These are phyloP conservation scores for Cotesia chilonis DNA, from an alignment of 1,140 invertebrate species.

Conservation along the genomic window DNA sequence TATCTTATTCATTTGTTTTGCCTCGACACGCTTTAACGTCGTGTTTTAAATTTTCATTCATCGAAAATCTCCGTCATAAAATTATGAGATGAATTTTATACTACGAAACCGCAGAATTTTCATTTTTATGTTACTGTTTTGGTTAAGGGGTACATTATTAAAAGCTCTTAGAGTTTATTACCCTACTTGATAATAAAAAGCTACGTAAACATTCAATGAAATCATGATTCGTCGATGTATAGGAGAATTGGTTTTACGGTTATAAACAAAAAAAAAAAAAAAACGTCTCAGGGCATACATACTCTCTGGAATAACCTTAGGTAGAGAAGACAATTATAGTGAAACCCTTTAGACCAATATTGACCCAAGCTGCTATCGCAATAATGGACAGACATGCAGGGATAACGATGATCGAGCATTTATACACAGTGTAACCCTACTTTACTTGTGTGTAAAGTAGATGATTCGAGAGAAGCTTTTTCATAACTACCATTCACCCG, in stretches of 20 bases:
- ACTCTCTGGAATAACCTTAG: slow-evolving; percentile 28
- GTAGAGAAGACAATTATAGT: slow-evolving; percentile 43
- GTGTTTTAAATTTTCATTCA: slow-evolving; percentile 18
- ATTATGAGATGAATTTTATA: slow-evolving; percentile 8
- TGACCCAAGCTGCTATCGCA: slow-evolving; percentile 42
- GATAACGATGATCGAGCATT: slow-evolving; percentile 35
- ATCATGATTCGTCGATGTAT: neutral
- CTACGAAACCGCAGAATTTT: neutral
- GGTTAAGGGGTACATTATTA: slow-evolving; percentile 25
- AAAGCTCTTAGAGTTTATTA: slow-evolving; percentile 3
- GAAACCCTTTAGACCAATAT: slow-evolving; percentile 46
- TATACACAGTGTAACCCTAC: slow-evolving; percentile 23
- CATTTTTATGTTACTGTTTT: neutral
- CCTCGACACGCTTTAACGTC: neutral
- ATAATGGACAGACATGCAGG: slow-evolving; percentile 39
- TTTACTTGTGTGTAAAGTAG: neutral
- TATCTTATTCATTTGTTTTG: slow-evolving; percentile 12
- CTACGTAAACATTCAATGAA: slow-evolving; percentile 21
- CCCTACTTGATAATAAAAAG: slow-evolving; percentile 19
- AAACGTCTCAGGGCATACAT: neutral
- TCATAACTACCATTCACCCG: slow-evolving; percentile 29
- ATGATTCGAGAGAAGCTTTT: slow-evolving; percentile 27
- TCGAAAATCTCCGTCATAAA: slow-evolving; percentile 7
- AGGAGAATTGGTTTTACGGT: neutral
- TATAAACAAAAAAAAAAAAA: neutral